These are phyloP conservation scores for Menidia beryllina DNA, from an alignment of 2,113 vertebrate species.

Conservation along the genomic window DNA sequence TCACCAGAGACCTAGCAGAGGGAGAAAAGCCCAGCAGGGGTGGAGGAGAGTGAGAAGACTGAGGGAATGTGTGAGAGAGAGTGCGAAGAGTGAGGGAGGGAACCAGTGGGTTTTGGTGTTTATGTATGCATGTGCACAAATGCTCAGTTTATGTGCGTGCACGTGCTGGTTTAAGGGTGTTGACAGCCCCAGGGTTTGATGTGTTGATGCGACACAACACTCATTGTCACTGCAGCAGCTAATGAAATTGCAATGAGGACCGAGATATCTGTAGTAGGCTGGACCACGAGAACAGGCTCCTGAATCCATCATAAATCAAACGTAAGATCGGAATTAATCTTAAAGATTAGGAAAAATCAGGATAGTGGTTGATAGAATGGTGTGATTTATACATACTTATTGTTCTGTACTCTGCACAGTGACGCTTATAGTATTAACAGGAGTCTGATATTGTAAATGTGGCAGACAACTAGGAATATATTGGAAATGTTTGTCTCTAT, in stretches of 20 bases:
- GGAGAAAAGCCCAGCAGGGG: slow-evolving; percentile 32
- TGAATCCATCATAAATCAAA: slow-evolving; percentile 61
- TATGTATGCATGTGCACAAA: slow-evolving; percentile 49
- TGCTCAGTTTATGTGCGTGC: slow-evolving; percentile 19
- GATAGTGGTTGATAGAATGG: not conserved
- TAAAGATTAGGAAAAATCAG: no score
- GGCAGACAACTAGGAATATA: slow-evolving; percentile 1
- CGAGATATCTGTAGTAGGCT: slow-evolving; percentile 63
- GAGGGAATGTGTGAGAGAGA: slow-evolving; percentile 52
- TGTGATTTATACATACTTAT: not conserved
- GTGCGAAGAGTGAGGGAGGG: slow-evolving; percentile 49
- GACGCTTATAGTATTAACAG: not conserved
- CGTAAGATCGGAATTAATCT: no score
- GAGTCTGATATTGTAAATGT: not conserved
- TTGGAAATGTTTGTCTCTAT: no score
- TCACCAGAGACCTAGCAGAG: slow-evolving; percentile 54
- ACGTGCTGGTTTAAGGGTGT: slow-evolving; percentile 32
- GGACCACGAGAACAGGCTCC: slow-evolving; percentile 42
- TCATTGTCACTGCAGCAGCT: slow-evolving; percentile 64
- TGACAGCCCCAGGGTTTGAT: slow-evolving; percentile 52
- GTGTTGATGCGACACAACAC: slow-evolving; percentile 66
- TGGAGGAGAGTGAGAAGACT: slow-evolving; percentile 40
- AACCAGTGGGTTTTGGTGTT: slow-evolving; percentile 44
- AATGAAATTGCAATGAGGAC: slow-evolving; percentile 79
- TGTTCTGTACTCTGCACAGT: slow-evolving; percentile 9